Conservation (phyloP, 2,888 invertebrate species). For the Ptychoptera contaminata region DNA sequence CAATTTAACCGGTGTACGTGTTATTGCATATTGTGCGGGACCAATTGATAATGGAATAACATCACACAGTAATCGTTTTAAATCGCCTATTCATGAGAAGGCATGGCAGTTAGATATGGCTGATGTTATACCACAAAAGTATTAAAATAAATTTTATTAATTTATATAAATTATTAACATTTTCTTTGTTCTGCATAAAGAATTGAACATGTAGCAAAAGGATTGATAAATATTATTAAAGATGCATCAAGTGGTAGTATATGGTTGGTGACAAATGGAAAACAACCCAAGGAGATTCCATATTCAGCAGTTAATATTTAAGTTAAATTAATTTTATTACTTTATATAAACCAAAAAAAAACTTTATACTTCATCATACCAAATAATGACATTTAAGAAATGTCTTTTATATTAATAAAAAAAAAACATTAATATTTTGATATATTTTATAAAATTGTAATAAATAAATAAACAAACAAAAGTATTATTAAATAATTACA, state of each 20-base stretch:
- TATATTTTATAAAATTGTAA: too few relatives aligned
- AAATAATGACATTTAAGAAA: too few relatives aligned
- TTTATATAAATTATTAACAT: slow-evolving; percentile 2
- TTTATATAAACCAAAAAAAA: too few relatives aligned
- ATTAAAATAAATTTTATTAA: slow-evolving; percentile 9
- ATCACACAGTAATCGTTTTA: slow-evolving; percentile 52
- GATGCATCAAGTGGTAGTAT: slow-evolving; percentile 55
- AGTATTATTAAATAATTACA: too few relatives aligned
- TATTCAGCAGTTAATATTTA: slow-evolving; percentile 12
- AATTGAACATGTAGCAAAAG: slow-evolving; percentile 51
- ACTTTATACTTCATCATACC: too few relatives aligned
- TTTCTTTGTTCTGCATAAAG: slow-evolving; percentile 30
- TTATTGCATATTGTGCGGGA: slow-evolving; percentile 54
- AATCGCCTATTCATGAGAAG: slow-evolving; percentile 54
- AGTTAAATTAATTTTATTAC: slow-evolving; percentile 1
- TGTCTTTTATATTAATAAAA: too few relatives aligned
- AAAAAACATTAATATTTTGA: too few relatives aligned
- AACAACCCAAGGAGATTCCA: slow-evolving; percentile 39
- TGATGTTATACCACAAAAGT: slow-evolving; percentile 47
- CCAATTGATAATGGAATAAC: slow-evolving; percentile 50
- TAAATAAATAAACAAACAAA: too few relatives aligned
- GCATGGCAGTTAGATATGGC: slow-evolving; percentile 57
- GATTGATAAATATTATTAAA: slow-evolving; percentile 45
- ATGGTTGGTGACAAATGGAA: slow-evolving; percentile 54
- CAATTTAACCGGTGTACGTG: slow-evolving; percentile 51